Percentiles rank a stretch among this genome's conserved stretches.
These are phyloP conservation scores for Listronotus oregonensis DNA, from an alignment of 1,140 invertebrate genomes.

Conservation along the genomic window DNA sequence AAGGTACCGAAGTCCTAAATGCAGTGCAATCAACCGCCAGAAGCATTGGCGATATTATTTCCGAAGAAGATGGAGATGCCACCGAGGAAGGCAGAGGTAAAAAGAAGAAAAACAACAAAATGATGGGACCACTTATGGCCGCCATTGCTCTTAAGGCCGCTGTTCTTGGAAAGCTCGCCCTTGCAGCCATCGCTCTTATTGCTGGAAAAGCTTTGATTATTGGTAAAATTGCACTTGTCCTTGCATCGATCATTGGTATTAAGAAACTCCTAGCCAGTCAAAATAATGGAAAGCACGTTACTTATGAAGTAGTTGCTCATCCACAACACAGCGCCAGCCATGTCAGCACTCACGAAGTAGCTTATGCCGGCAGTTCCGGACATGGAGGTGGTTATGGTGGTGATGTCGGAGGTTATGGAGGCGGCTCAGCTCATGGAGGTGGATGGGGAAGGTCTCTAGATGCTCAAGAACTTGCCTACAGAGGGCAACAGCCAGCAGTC, in stretches of 20 bases:
- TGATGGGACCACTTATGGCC: constrained; percentile 76
- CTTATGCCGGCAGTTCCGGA: constrained; percentile 58
- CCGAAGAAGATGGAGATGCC: constrained; percentile 62
- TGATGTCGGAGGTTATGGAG: constrained; percentile 58
- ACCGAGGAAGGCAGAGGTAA: constrained; percentile 69
- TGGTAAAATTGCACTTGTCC: constrained; percentile 80
- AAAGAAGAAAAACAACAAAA: constrained; percentile 83
- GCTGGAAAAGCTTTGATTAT: constrained; percentile 83
- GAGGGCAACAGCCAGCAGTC: constrained; percentile 62
- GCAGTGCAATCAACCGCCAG: constrained; percentile 77
- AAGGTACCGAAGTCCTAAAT: constrained; percentile 80
- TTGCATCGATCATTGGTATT: constrained; percentile 79
- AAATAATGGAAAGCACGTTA: constrained; percentile 77
- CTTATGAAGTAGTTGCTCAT: constrained; percentile 81
- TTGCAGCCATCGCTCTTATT: constrained; percentile 79
- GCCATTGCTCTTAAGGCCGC: constrained; percentile 77
- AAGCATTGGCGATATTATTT: constrained; percentile 72
- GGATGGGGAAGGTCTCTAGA: constrained; percentile 75
- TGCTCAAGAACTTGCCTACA: constrained; percentile 75
- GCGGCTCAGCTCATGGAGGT: constrained; percentile 62
- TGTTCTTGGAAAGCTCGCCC: constrained; percentile 73
- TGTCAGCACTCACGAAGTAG: constrained; percentile 64
- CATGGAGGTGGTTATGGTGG: constrained; percentile 61
- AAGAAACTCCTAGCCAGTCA: constrained; percentile 72
- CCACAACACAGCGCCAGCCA: constrained; percentile 76